phyloP scores from a whole-genome alignment of 2,797 vertebrate species.

The Rhodeus uyekii region DNA sequence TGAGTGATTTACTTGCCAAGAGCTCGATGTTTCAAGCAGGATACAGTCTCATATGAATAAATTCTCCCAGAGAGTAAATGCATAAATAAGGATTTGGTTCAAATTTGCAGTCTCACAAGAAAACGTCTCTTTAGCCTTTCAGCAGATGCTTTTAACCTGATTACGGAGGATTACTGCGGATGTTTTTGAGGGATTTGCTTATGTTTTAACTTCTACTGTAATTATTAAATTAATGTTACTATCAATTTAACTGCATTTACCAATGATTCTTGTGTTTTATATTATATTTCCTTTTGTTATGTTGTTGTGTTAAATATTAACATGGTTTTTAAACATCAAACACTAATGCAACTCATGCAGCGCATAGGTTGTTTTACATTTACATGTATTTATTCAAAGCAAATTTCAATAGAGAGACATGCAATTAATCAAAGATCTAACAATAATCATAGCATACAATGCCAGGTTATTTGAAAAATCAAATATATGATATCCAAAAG shows the following conservation, averaged over 20 bases:
- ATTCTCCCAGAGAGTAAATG: not conserved
- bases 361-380: not conserved
- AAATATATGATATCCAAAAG: not conserved
- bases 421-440: not conserved
- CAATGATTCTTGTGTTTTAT: not conserved
- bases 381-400: not conserved
- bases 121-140: not conserved
- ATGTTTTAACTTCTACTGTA: not conserved
- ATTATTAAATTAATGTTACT: not conserved
- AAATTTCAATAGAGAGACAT: not conserved
- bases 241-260: not conserved
- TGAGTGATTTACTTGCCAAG: slow-evolving; percentile 15
- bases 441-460: not conserved
- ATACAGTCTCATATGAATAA: not conserved
- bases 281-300: not conserved
- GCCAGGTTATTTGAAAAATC: not conserved
- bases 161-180: not conserved
- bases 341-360: not conserved
- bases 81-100: slow-evolving; percentile 6
- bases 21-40: not conserved
- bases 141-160: not conserved
- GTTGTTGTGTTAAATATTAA: not conserved
- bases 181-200: not conserved
- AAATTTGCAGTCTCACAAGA: not conserved
- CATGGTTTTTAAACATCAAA: not conserved